Evolutionary conservation across 2,888 invertebrate genomes (phyloP).

Genomic region (Epistrophe eligans): DNA sequence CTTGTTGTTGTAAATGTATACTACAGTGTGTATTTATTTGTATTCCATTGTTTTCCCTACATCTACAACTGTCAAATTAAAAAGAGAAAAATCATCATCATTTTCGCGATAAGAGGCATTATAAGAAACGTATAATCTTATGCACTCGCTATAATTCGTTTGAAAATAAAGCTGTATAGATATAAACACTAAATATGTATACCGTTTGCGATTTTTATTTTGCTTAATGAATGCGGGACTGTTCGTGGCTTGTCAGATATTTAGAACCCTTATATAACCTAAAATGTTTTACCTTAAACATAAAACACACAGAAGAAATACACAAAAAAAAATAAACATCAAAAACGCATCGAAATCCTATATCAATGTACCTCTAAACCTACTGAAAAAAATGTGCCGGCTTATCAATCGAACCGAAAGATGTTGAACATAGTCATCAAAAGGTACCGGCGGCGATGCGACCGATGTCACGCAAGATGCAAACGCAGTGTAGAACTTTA

Average conservation of each 20-base stretch:
- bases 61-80: too few relatives aligned
- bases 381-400: constrained; percentile 39
- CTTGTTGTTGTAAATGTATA: too few relatives aligned
- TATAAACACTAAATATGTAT: too few relatives aligned
- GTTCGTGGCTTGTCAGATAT: not conserved
- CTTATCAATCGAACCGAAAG: constrained; percentile 60
- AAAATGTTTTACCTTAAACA: not conserved
- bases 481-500: constrained; percentile 57
- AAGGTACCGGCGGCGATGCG: constrained; percentile 68
- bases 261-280: not conserved
- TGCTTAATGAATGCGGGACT: not conserved
- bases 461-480: constrained; percentile 67
- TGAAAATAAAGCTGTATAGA: too few relatives aligned
- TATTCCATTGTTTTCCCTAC: too few relatives aligned
- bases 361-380: not conserved
- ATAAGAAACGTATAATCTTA: too few relatives aligned
- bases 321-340: constrained; percentile 34
- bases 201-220: too few relatives aligned
- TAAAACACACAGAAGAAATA: not conserved
- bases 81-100: too few relatives aligned
- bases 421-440: constrained; percentile 69
- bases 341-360: constrained; percentile 56
- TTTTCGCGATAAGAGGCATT: too few relatives aligned
- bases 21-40: too few relatives aligned
- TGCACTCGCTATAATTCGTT: too few relatives aligned